These are phyloP conservation scores for Orestias chungarensis DNA, from an alignment of 2,797 vertebrate species.

Conservation along the genomic window DNA sequence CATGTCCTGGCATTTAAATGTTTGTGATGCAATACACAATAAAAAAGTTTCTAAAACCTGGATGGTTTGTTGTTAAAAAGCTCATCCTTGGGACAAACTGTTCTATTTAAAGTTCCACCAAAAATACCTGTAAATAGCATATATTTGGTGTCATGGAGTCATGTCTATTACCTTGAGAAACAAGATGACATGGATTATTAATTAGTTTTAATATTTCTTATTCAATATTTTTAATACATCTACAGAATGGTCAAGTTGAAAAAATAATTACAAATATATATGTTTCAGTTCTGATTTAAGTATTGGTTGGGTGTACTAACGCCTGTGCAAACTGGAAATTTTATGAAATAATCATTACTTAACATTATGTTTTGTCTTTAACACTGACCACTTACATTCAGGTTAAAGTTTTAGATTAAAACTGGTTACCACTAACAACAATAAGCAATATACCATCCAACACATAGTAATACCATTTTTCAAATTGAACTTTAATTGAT, in stretches of 20 bases:
- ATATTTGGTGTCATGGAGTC: neutral
- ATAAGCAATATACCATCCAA: conserved; percentile 6
- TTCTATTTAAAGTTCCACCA: neutral
- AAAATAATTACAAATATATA: neutral
- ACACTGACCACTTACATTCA: neutral
- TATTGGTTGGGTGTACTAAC: neutral
- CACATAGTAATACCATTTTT: conserved; percentile 34
- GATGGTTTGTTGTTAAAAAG: neutral
- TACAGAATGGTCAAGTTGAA: neutral
- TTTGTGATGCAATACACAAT: neutral
- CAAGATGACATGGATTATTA: neutral
- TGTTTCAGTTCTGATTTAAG: neutral
- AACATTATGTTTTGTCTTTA: neutral
- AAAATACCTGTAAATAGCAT: too few species aligned
- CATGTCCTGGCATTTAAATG: neutral
- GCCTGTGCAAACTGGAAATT: neutral
- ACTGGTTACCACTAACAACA: conserved; percentile 17
- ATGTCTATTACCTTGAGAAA: neutral
- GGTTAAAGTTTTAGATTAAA: conserved; percentile 4
- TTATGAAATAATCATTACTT: neutral
- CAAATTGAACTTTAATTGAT: conserved; percentile 60
- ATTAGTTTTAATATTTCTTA: too few species aligned
- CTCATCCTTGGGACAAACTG: neutral
- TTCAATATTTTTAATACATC: too few species aligned
- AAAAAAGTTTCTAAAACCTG: neutral